These are phyloP conservation scores for Drosophila nasuta DNA, from an alignment of 1,140 invertebrate species.

Conservation along the genomic window DNA sequence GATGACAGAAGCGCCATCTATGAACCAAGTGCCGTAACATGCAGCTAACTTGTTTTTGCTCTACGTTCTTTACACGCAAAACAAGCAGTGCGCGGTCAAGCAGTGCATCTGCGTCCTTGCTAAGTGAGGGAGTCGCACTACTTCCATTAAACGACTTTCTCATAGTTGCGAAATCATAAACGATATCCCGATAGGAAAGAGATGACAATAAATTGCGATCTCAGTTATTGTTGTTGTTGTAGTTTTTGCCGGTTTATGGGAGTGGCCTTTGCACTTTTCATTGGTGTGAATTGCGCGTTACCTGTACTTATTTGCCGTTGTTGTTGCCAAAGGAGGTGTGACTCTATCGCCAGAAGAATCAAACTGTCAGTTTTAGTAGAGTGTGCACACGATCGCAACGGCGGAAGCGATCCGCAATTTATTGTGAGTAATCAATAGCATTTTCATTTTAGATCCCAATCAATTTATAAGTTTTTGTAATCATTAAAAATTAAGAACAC, in stretches of 20 bases:
- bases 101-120: slow-evolving; percentile 66
- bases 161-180: slow-evolving; percentile 25
- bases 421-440: background rate
- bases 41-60: slow-evolving; percentile 29
- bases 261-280: slow-evolving; percentile 9
- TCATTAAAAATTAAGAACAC: too few relatives aligned
- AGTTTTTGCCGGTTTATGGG: background rate
- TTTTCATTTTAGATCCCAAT: too few relatives aligned
- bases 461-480: too few relatives aligned
- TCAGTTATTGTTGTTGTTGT: slow-evolving; percentile 2
- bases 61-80: background rate
- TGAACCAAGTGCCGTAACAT: slow-evolving; percentile 11
- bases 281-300: slow-evolving; percentile 12
- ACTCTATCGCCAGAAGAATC: background rate
- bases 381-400: background rate
- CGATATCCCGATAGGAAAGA: slow-evolving; percentile 10
- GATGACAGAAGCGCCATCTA: slow-evolving; percentile 56
- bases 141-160: slow-evolving; percentile 4
- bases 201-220: slow-evolving; percentile 21
- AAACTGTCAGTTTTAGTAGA: slow-evolving; percentile 11
- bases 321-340: slow-evolving; percentile 15
- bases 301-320: background rate
- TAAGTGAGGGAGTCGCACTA: slow-evolving; percentile 16
- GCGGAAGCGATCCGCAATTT: background rate
- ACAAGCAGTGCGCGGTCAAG: slow-evolving; percentile 54